Conservation (phyloP, 2,797 vertebrate genomes). For the Trematomus bernacchii region DNA sequence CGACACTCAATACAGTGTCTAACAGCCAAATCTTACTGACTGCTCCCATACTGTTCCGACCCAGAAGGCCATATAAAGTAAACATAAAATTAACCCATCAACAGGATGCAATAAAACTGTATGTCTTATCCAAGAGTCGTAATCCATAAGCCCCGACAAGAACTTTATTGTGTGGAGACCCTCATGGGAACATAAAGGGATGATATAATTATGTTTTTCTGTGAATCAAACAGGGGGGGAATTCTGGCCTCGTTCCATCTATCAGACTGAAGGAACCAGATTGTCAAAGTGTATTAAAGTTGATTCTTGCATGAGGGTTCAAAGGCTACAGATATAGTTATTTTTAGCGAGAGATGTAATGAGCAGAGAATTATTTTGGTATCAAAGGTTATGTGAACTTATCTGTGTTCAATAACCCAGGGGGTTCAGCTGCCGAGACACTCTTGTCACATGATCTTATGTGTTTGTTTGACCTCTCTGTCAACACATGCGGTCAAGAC, state of each 20-base stretch:
- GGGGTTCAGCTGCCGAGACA: conserved; percentile 13
- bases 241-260: conserved; percentile 24
- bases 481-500: not conserved
- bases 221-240: conserved; percentile 30
- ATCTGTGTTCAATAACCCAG: conserved; percentile 35
- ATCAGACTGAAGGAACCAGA: conserved; percentile 10
- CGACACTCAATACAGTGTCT: conserved; percentile 63
- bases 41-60: conserved; percentile 41
- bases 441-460: conserved; percentile 27
- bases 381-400: conserved; percentile 66
- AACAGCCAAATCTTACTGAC: conserved; percentile 57
- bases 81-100: conserved; percentile 57
- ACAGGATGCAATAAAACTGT: conserved; percentile 60
- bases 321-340: conserved; percentile 47
- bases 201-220: conserved; percentile 40
- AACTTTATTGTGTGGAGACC: conserved; percentile 24
- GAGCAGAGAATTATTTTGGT: conserved; percentile 30
- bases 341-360: conserved; percentile 49
- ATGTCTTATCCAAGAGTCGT: conserved; percentile 51
- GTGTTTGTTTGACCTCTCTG: conserved; percentile 11
- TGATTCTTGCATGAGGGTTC: conserved; percentile 30
- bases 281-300: conserved; percentile 48
- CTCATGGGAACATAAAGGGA: conserved; percentile 39
- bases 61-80: conserved; percentile 55
- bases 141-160: conserved; percentile 54